phyloP scores from a whole-genome alignment of 2,888 invertebrate species.

The Fragum whitleyi region DNA sequence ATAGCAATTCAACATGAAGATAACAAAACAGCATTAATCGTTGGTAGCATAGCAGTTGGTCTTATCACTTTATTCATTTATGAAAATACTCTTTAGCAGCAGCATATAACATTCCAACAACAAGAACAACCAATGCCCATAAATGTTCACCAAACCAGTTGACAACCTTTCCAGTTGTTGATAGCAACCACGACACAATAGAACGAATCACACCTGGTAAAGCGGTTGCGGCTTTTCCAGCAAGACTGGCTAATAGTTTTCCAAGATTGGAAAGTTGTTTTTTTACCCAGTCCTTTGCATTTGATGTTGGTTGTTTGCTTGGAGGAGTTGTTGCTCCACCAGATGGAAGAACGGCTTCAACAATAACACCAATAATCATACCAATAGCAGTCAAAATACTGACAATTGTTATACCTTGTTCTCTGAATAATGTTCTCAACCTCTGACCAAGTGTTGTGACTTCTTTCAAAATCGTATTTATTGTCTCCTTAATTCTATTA shows the following conservation, averaged over 20 bases:
- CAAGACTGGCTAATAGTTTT: constrained; percentile 38
- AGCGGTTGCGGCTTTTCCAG: constrained; percentile 41
- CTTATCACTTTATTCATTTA: constrained; percentile 23
- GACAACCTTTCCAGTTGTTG: constrained; percentile 43
- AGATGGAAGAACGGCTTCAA: constrained; percentile 42
- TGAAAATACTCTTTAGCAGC: constrained; percentile 32
- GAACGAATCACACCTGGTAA: constrained; percentile 43
- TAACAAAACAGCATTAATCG: constrained; percentile 27
- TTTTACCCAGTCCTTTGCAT: constrained; percentile 47
- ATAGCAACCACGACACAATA: constrained; percentile 50
- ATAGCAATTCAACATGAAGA: constrained; percentile 23
- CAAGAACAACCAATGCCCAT: constrained; percentile 31
- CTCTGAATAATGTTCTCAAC: constrained; percentile 46
- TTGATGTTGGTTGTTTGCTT: neutral
- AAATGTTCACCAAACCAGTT: constrained; percentile 49
- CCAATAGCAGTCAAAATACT: constrained; percentile 50
- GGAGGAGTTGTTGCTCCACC: constrained; percentile 19
- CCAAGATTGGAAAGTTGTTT: constrained; percentile 43
- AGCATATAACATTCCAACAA: constrained; percentile 24
- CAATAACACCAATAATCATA: constrained; percentile 47
- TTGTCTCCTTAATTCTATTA: constrained; percentile 43
- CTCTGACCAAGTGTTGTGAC: constrained; percentile 40
- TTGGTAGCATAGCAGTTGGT: constrained; percentile 31
- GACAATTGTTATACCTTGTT: constrained; percentile 51
- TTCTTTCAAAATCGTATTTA: constrained; percentile 40